Percentiles rank a stretch among this genome's conserved stretches.
These are phyloP conservation scores for Synanthedon myopaeformis DNA, from an alignment of 2,888 invertebrate genomes.

Conservation along the genomic window DNA sequence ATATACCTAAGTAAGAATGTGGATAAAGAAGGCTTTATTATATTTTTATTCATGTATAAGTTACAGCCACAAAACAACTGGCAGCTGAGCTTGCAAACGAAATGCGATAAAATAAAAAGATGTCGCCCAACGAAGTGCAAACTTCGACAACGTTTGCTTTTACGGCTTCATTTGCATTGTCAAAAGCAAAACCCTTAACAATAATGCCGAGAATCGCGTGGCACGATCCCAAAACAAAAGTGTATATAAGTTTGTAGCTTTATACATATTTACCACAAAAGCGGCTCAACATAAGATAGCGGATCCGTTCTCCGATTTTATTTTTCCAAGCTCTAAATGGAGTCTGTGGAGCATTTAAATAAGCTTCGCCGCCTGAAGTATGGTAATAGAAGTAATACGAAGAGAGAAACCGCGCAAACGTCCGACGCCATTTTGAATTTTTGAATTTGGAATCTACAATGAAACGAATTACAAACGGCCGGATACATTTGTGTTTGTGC, in stretches of 20 bases:
- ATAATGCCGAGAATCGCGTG: slow-evolving; percentile 25
- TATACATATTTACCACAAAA: slow-evolving; percentile 71
- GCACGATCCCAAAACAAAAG: slow-evolving; percentile 9
- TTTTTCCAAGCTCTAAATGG: slow-evolving; percentile 71
- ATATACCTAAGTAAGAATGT: too few relatives aligned
- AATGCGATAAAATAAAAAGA: slow-evolving; percentile 67
- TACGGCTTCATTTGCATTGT: neutral
- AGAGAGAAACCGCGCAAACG: slow-evolving; percentile 56
- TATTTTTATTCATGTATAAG: slow-evolving; percentile 14
- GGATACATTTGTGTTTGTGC: too few relatives aligned
- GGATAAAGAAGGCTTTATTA: too few relatives aligned
- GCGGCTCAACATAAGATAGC: slow-evolving; percentile 67
- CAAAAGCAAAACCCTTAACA: neutral
- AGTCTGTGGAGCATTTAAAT: slow-evolving; percentile 71
- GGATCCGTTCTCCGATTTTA: slow-evolving; percentile 66
- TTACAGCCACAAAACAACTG: slow-evolving; percentile 41
- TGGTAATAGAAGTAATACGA: slow-evolving; percentile 69
- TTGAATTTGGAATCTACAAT: slow-evolving; percentile 14
- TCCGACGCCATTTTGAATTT: slow-evolving; percentile 59
- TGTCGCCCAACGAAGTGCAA: slow-evolving; percentile 59
- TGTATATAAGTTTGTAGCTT: slow-evolving; percentile 32
- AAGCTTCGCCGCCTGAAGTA: slow-evolving; percentile 67
- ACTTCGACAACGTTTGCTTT: slow-evolving; percentile 18
- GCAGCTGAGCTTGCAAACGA: slow-evolving; percentile 66
- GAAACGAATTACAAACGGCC: too few relatives aligned